These are phyloP conservation scores for Nemapogon koenigi DNA, from an alignment of 2,888 invertebrate genomes.

Conservation along the genomic window DNA sequence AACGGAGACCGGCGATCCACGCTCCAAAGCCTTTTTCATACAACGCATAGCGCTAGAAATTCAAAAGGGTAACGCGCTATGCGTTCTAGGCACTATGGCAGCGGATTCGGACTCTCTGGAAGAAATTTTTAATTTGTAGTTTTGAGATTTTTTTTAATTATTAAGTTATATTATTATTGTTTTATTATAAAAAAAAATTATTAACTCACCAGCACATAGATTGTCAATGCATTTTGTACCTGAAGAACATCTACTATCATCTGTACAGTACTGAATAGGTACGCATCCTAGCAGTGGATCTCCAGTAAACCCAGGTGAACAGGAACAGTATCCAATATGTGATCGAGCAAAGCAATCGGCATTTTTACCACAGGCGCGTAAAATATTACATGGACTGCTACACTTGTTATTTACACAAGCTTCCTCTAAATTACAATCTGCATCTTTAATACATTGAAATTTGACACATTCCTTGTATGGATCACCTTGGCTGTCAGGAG, in stretches of 20 bases:
- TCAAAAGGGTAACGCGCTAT: too few species aligned
- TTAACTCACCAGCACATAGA: slow-evolving; percentile 72
- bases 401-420: slow-evolving; percentile 83
- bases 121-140: too few species aligned
- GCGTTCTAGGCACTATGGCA: too few species aligned
- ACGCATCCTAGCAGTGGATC: slow-evolving; percentile 87
- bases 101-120: too few species aligned
- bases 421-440: slow-evolving; percentile 74
- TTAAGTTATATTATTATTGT: too few species aligned
- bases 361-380: slow-evolving; percentile 83
- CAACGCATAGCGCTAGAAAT: too few species aligned
- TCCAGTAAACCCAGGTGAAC: slow-evolving; percentile 83
- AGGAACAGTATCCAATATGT: slow-evolving; percentile 84
- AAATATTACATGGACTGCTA: slow-evolving; percentile 79
- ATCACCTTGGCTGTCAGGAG: slow-evolving; percentile 77
- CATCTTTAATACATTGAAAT: slow-evolving; percentile 80
- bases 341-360: slow-evolving; percentile 78
- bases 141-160: too few species aligned
- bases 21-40: too few species aligned
- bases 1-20: too few species aligned
- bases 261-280: slow-evolving; percentile 81
- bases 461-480: slow-evolving; percentile 73
- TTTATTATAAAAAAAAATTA: slow-evolving; percentile 1
- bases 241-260: slow-evolving; percentile 81
- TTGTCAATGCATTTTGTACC: slow-evolving; percentile 86